phyloP scores from a whole-genome alignment of 2,888 invertebrate species.

The Resseliella maxima region DNA sequence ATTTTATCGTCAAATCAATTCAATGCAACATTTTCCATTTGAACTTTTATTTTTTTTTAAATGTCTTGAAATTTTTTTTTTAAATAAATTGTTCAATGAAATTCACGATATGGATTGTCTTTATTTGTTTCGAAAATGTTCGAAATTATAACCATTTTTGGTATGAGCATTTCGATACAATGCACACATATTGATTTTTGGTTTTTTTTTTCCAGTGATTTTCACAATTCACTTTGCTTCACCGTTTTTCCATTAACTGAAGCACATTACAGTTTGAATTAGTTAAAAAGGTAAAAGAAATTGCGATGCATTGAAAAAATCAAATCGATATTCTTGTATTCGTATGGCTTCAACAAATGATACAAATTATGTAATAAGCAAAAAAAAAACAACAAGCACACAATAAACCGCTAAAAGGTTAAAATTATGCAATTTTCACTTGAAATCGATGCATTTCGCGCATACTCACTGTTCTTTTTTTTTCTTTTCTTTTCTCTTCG shows the following conservation, averaged over 20 bases:
- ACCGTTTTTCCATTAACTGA: background rate
- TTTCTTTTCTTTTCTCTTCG: no score
- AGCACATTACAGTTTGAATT: background rate
- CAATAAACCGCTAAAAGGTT: background rate
- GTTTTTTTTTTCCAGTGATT: no score
- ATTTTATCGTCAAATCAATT: no score
- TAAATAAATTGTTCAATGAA: background rate
- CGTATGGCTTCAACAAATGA: background rate
- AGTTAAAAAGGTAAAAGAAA: background rate
- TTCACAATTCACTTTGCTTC: background rate
- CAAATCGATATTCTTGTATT: background rate
- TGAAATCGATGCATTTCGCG: background rate
- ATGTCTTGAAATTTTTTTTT: no score
- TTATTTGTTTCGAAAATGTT: no score
- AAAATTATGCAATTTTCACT: background rate
- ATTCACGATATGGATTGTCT: no score
- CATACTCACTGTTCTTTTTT: background rate
- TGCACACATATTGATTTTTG: no score
- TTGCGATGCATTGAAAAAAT: background rate
- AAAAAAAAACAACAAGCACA: background rate
- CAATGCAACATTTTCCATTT: background rate
- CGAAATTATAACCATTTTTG: no score
- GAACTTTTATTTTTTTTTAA: background rate
- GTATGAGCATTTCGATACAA: no score
- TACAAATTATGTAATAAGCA: background rate